Evolutionary conservation across 2,888 invertebrate genomes (phyloP), one percentile per base, ranked within the genome.

Genomic region (Acleris laterana): DNA sequence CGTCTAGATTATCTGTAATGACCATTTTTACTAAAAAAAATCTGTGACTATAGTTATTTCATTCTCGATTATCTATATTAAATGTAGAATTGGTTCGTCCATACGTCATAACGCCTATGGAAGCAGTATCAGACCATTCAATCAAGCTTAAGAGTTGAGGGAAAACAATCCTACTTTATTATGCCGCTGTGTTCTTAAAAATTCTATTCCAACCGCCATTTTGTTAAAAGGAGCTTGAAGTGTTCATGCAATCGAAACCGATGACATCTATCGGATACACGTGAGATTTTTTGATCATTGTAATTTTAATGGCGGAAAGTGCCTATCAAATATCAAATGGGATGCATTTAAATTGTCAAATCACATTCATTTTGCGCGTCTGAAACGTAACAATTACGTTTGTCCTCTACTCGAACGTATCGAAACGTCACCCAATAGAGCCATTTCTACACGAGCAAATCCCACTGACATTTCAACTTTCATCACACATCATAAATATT

Each of bases 111-210:
- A 68, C 72, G 72, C 71, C 75, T 68, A 70, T 74, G 77, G 75
- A 79, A 86, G 85, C 86, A 81, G 77, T 79, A 72, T 79, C 82
- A 81, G 83, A 84, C 83, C 80, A 81, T 78, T 77, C 77, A 58
- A 71, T 46, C 25, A 66, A 84, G 83, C 83, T 76, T 78, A 74
- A 77, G 77, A 73, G 74, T 75, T 75, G 72, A 79, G 78, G 76
- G 81, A 81, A 84, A 83, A 78, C 78, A 78, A 83, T 74, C 77
- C 82, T 85, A 86, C 80, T 68, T 70, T 72, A 72, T 79, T 80
- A 79, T 80, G 81, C 83, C 78, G 78, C 83, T 81, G 80, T 81
- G 74, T 73, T 80, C 78, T 77, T 79, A 77, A 72, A 70, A 73
- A 78, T 61, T 56, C 50, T 61, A 64, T 51, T 49, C 53, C 38